Conservation (phyloP, 37 sponge, comb jelly and placozoan genomes). For the Haliclona indistincta region DNA sequence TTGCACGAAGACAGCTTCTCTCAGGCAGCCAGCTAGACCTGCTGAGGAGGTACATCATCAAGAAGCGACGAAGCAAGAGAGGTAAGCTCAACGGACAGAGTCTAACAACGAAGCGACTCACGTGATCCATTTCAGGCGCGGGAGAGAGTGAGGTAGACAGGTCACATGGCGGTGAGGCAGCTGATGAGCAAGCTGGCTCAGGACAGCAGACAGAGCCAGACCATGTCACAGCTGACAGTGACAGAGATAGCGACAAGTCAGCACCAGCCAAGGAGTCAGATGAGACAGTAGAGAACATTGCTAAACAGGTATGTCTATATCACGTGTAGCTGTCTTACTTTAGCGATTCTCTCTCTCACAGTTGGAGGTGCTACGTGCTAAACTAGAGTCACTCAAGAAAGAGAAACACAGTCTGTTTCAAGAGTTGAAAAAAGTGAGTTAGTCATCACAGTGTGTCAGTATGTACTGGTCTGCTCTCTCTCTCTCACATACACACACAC, state of each 20-base stretch:
- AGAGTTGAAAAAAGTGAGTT: slow-evolving; percentile 39
- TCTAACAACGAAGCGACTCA: too few species aligned
- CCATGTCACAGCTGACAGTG: background rate
- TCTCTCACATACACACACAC: background rate
- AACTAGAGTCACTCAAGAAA: slow-evolving; percentile 40
- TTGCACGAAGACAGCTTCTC: background rate
- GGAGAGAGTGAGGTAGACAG: too few species aligned
- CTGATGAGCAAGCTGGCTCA: too few species aligned
- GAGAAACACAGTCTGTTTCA: slow-evolving; percentile 66
- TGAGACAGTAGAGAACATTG: slow-evolving; percentile 29
- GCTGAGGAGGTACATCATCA: background rate
- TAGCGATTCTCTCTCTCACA: background rate
- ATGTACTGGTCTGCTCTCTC: background rate
- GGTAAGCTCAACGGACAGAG: too few species aligned
- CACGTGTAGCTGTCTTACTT: background rate
- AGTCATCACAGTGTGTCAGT: background rate
- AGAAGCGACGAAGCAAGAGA: too few species aligned
- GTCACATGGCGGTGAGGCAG: too few species aligned
- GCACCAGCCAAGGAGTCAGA: slow-evolving; percentile 11
- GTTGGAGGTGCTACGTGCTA: slow-evolving; percentile 23
- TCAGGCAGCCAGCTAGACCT: background rate
- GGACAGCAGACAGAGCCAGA: too few species aligned
- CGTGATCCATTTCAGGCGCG: too few species aligned
- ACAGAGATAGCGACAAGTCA: too few species aligned
- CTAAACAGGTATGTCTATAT: slow-evolving; percentile 18